Base-by-base conservation (phyloP, 2,888 invertebrate species). In the Oscheius myriophilus region DNA sequence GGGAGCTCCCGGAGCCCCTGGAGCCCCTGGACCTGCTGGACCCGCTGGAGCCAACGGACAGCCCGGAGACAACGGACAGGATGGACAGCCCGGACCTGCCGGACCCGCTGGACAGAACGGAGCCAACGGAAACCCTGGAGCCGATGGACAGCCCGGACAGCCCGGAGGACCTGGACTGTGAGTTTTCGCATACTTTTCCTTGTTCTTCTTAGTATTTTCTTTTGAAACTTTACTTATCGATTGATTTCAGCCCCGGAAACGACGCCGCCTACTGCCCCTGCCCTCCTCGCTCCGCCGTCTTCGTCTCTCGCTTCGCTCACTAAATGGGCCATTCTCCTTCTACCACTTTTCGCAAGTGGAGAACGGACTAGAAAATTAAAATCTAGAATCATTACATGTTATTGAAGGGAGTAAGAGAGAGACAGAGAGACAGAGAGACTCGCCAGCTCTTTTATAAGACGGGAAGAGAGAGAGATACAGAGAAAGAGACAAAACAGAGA, bases 231-330 rank as follows among this genome's bases (percentile, higher is more conserved):
- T 11, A n/a, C 18, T 12, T 25, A 21, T 26, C n/a, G 4, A 33
- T 16, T 2, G 16, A 25, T 58, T 58, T 58, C 58, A 43, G 42
- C 42, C 57, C 65, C 41, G 75, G 75, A 70, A 73, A 73, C 67
- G 75, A 75, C 55, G 75, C 75, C 14, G 75, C 75, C n/a, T 76
- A 76, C 62, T 76, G 76, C 42, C 76, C 76, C 23, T 76, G 76
- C 58, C 76, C 76, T 39, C 76, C 76, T 39, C 64, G 76, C 57
- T 73, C 73, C 12, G 73, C 76, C 2, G 76, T 76, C 26, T 76
- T 76, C 45, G 76, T 76, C 69, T 52, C 63, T 53, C 63, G 63
- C 43, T 61, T 61, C 61, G 61, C 61, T 39, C 61, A 61, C 61
- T 61, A 61, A 16, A 61, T 61, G 49, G 49, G 18, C n/a, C 23